Evolutionary conservation across 2,888 invertebrate species (phyloP), one percentile per base, ranked within the genome.

Genomic region (Pegoplata infirma): DNA sequence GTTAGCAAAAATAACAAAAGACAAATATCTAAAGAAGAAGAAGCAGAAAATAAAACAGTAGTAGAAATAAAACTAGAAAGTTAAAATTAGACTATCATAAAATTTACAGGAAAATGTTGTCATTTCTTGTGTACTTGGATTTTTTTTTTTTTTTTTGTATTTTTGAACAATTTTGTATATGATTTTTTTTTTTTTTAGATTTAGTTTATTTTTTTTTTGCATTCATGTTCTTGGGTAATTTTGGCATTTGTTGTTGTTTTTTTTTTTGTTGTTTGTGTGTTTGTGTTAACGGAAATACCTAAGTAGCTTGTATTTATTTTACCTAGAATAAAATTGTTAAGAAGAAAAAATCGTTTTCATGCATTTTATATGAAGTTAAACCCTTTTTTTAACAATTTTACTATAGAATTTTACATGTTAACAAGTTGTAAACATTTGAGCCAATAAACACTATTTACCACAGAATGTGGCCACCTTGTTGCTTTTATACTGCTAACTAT

Each of bases 51-150:
- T n/a, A 55, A 28, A 21, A 36, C 19, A 16, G 4, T 19, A 7
- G 16, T 3, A 14, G 10, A 1, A 47, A 14, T 16, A 47, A 17
- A 40, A 72, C 69, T 69, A 28, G 53, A 78, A 64, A 69, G 16
- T 32, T 66, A 36, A 74, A 78, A 78, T 78, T 78, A 74, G 78
- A 74, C 73, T 74, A 74, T 78, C 78, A 78, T 78, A 78, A 78
- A 78, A 64, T 69, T 69, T 66, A 69, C 69, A 69, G 78, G 69
- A 78, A 78, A 74, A 59, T 73, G 66, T 74, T 78, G 73, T 68
- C 77, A 73, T 69, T 73, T 73, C 77, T 73, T 68, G 40, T 68
- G 44, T 64, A 64, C 68, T 71, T 3, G 5, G 10, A 6, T 46
- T 17, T 3, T 64, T 47, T 21, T 55, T 59, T 25, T 17, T 17